Evolutionary conservation across 2,888 invertebrate genomes (phyloP).

Genomic region (Dyspetes luteomarginatus): DNA sequence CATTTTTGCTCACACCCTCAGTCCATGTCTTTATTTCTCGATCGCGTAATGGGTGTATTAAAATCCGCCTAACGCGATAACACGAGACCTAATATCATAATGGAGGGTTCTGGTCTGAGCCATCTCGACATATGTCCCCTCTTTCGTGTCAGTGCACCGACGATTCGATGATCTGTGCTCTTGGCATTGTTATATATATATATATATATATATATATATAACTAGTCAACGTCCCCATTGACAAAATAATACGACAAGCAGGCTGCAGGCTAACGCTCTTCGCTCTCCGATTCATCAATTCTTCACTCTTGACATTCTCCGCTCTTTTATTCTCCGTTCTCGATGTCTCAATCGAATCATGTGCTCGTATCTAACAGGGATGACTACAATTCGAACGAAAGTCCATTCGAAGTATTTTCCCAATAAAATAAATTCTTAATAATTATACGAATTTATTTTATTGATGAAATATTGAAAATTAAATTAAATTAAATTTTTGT

Average conservation of each 20-base stretch:
- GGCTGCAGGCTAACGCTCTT: slow-evolving; percentile 16
- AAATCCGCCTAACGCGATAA: slow-evolving; percentile 75
- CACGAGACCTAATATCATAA: slow-evolving; percentile 78
- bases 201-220: background rate
- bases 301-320: slow-evolving; percentile 55
- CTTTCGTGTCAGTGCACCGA: slow-evolving; percentile 78
- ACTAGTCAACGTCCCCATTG: slow-evolving; percentile 35
- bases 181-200: slow-evolving; percentile 22
- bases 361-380: slow-evolving; percentile 11
- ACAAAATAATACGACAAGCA: slow-evolving; percentile 52
- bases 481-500: too few relatives aligned
- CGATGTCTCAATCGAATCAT: slow-evolving; percentile 70
- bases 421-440: too few relatives aligned
- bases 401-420: background rate
- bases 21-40: slow-evolving; percentile 49
- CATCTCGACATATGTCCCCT: slow-evolving; percentile 79
- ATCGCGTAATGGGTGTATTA: slow-evolving; percentile 66
- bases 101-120: slow-evolving; percentile 76
- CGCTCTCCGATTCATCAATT: slow-evolving; percentile 50
- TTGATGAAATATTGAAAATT: background rate
- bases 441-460: too few relatives aligned
- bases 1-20: slow-evolving; percentile 46
- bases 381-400: background rate
- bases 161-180: slow-evolving; percentile 78
- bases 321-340: slow-evolving; percentile 64